These are phyloP conservation scores for Ceuthmochares aereus DNA, from an alignment of 2,113 vertebrate genomes.

Conservation along the genomic window DNA sequence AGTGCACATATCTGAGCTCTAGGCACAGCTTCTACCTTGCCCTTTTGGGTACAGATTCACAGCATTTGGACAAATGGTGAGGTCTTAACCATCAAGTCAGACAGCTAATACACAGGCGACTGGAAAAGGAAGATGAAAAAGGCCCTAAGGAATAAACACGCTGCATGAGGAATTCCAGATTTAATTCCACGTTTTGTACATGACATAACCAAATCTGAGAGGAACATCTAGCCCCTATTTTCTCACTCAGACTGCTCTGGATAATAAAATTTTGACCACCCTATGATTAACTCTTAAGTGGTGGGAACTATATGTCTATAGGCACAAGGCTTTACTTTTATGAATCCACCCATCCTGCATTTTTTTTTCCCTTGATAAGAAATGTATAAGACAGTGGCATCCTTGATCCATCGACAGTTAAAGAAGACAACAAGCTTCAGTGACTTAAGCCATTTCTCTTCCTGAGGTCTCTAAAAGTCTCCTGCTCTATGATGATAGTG, in stretches of 20 bases:
- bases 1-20: neutral
- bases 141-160: neutral
- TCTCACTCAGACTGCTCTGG: neutral
- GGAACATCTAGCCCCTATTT: neutral
- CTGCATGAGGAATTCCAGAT: neutral
- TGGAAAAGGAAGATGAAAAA: neutral
- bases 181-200: neutral
- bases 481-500: neutral
- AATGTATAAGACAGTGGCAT: neutral
- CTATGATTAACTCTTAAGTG: neutral
- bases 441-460: neutral
- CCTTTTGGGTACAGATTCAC: neutral
- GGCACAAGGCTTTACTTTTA: neutral
- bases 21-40: rapidly evolving
- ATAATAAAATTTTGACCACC: neutral
- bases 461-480: neutral
- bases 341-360: neutral
- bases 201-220: neutral
- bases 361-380: neutral
- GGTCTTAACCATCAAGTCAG: neutral
- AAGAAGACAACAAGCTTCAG: neutral
- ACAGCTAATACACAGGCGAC: neutral
- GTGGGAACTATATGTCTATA: rapidly evolving
- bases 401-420: neutral
- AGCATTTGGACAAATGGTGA: neutral